Evolutionary conservation across 1,140 invertebrate genomes (phyloP).

Genomic region (Brachionus manjavacas): DNA sequence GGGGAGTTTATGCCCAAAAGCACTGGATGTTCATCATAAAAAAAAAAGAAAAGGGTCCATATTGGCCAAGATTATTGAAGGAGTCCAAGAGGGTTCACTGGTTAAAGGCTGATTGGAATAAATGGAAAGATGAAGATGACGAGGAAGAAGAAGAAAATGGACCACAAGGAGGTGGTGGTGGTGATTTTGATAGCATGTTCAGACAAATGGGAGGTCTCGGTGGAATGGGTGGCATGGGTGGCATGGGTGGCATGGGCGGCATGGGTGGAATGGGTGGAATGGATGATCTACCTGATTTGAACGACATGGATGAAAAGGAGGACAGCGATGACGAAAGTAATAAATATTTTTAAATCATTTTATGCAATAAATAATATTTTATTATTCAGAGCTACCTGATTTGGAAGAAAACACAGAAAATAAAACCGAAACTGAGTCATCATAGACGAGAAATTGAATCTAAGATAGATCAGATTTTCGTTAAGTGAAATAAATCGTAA

Average conservation of each 20-base stretch:
- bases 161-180: not conserved
- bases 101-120: conserved; percentile 92
- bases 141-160: conserved; percentile 59
- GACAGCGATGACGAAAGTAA: conserved; percentile 42
- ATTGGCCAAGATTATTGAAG: conserved; percentile 79
- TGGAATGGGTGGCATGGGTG: not conserved
- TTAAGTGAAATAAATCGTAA: not conserved
- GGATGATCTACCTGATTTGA: conserved; percentile 55
- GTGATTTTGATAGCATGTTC: conserved; percentile 40
- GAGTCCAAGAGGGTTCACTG: conserved; percentile 83
- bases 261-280: not conserved
- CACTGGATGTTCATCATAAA: conserved; percentile 70
- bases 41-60: conserved; percentile 69
- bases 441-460: not conserved
- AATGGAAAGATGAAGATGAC: conserved; percentile 90
- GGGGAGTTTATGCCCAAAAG: conserved; percentile 64
- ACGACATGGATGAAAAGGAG: conserved; percentile 41
- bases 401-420: conserved; percentile 37
- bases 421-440: not conserved
- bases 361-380: not conserved
- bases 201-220: conserved; percentile 46
- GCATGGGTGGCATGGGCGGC: not conserved
- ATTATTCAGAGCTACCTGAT: conserved; percentile 20
- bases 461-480: not conserved
- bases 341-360: not conserved